Conservation (phyloP, 2,113 vertebrate genomes). For the Corynorhinus townsendii region DNA sequence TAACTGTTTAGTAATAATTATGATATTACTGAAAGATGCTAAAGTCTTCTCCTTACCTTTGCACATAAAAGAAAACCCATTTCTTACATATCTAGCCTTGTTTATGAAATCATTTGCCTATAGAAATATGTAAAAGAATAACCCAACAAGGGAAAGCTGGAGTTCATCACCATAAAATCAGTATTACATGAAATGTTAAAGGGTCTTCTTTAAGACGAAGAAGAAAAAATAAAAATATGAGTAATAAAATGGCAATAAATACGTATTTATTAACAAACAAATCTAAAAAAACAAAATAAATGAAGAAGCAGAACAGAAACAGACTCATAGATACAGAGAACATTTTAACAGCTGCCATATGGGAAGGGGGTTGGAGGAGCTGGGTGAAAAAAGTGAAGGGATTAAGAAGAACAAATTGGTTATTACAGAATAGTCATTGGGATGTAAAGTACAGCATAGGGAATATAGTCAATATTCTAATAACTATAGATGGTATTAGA, state of each 20-base stretch:
- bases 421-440: background rate
- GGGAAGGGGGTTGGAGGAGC: background rate
- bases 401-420: background rate
- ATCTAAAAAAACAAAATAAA: background rate
- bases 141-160: background rate
- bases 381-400: background rate
- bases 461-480: background rate
- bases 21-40: background rate
- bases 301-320: background rate
- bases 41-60: background rate
- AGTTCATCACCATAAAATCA: background rate
- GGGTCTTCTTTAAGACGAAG: background rate
- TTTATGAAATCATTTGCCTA: background rate
- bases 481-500: background rate
- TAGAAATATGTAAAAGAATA: background rate
- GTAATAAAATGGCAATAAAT: background rate
- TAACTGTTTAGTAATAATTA: constrained; percentile 15
- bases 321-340: background rate
- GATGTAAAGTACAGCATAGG: background rate
- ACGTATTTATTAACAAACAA: background rate
- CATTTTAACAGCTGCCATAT: background rate
- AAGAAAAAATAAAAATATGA: background rate
- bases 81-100: background rate
- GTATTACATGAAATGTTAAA: background rate
- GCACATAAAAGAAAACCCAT: background rate